These are phyloP conservation scores for Maccullochella peelii DNA, from an alignment of 2,113 vertebrate genomes.

Conservation along the genomic window DNA sequence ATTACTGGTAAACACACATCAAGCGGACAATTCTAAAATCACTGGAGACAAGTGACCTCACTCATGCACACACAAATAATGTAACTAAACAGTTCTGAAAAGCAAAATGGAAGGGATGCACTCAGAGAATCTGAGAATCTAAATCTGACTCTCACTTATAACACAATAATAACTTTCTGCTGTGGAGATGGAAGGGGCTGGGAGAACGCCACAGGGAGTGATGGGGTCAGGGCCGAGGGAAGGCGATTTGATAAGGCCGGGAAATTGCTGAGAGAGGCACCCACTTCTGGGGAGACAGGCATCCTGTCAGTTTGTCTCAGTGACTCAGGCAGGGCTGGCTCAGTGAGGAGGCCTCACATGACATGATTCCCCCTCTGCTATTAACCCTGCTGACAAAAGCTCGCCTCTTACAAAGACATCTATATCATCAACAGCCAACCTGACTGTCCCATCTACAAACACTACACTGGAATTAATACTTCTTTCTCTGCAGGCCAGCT, in stretches of 20 bases:
- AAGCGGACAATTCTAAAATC: conserved; percentile 58
- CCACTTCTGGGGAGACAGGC: conserved; percentile 52
- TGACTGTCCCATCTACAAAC: conserved; percentile 28
- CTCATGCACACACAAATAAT: conserved; percentile 31
- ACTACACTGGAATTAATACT: conserved; percentile 35
- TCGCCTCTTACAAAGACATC: conserved; percentile 31
- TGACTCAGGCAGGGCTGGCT: conserved; percentile 43
- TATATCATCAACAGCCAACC: conserved; percentile 39
- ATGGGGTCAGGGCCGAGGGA: conserved; percentile 59
- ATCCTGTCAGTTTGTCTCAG: conserved; percentile 51
- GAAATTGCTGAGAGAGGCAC: conserved; percentile 71
- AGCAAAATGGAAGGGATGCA: conserved; percentile 41
- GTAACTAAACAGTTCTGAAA: conserved; percentile 34
- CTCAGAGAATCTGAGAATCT: conserved; percentile 48
- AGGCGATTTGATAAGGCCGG: conserved; percentile 66
- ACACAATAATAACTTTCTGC: conserved; percentile 65
- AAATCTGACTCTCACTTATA: conserved; percentile 56
- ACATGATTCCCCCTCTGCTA: conserved; percentile 43
- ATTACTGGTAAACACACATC: conserved; percentile 45
- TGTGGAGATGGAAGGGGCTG: conserved; percentile 47
- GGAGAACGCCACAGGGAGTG: conserved; percentile 39
- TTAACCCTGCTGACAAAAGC: conserved; percentile 60
- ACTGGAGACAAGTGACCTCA: conserved; percentile 32
- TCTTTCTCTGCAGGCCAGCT: conserved; percentile 1
- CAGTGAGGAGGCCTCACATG: conserved; percentile 26